Evolutionary conservation across 2,888 invertebrate genomes (phyloP).

Genomic region (Oligia strigilis): DNA sequence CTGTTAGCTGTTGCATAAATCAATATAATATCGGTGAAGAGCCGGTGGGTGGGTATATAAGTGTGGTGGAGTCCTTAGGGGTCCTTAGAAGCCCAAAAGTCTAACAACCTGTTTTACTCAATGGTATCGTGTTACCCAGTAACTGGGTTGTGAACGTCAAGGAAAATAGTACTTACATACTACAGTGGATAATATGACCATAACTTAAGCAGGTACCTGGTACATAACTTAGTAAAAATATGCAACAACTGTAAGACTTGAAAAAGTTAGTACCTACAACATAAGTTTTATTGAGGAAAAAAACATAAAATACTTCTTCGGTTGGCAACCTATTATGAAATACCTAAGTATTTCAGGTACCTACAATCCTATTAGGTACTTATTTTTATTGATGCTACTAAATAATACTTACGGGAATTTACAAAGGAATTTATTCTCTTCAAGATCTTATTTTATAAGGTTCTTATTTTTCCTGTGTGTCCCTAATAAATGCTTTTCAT

Average conservation of each 20-base stretch:
- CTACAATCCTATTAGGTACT: neutral
- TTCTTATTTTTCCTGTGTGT: neutral
- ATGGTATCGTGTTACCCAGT: neutral
- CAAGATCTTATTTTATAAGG: neutral
- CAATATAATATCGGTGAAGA: neutral
- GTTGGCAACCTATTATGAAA: neutral
- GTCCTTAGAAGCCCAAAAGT: neutral
- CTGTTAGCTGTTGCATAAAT: neutral
- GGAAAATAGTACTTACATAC: neutral
- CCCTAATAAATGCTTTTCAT: neutral
- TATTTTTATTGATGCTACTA: neutral
- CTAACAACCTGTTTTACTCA: neutral
- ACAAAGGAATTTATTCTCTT: neutral
- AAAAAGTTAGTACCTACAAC: neutral
- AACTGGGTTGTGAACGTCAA: neutral
- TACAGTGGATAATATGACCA: neutral
- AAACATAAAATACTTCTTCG: neutral
- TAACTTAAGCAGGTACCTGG: neutral
- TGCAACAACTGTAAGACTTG: neutral
- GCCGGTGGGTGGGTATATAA: neutral
- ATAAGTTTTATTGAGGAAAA: slow-evolving; percentile 10
- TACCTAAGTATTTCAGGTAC: neutral
- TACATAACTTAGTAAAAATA: slow-evolving; percentile 1
- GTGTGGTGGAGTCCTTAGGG: neutral
- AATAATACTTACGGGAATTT: neutral